Evolutionary conservation across 2,113 vertebrate genomes (phyloP).

Genomic region (Myrmophylax atrothorax): DNA sequence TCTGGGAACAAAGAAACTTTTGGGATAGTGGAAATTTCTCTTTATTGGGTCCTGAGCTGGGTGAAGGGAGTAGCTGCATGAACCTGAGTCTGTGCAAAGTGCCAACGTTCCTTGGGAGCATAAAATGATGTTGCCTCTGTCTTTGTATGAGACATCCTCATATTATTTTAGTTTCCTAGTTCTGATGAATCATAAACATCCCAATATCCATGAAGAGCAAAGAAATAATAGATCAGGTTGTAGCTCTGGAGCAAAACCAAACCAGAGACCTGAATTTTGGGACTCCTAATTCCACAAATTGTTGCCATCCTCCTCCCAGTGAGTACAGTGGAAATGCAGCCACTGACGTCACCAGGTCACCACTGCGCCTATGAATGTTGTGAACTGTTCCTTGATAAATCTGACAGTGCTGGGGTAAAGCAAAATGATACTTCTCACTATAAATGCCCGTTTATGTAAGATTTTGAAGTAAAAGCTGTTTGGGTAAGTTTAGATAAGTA

Average conservation of each 20-base stretch:
- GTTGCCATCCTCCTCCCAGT: fast-evolving
- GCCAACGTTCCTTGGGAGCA: not conserved
- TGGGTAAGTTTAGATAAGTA: not conserved
- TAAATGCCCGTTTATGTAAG: not conserved
- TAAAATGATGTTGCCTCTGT: not conserved
- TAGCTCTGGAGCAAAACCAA: not conserved
- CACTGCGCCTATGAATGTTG: not conserved
- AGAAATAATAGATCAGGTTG: not conserved
- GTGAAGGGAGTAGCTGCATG: not conserved
- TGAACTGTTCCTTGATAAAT: not conserved
- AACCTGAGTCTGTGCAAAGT: not conserved
- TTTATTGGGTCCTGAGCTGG: not conserved
- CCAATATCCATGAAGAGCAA: not conserved
- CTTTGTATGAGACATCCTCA: not conserved
- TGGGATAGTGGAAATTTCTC: not conserved
- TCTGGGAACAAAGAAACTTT: not conserved
- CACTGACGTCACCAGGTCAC: not conserved
- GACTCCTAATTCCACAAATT: too few species aligned
- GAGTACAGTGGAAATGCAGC: not conserved
- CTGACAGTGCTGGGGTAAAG: not conserved
- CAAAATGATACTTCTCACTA: not conserved
- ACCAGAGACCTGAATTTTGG: not conserved
- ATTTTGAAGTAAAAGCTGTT: not conserved
- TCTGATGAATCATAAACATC: not conserved
- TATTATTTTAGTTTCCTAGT: not conserved